Conservation (phyloP, 1,140 invertebrate genomes). For the Helicoverpa armigera region DNA sequence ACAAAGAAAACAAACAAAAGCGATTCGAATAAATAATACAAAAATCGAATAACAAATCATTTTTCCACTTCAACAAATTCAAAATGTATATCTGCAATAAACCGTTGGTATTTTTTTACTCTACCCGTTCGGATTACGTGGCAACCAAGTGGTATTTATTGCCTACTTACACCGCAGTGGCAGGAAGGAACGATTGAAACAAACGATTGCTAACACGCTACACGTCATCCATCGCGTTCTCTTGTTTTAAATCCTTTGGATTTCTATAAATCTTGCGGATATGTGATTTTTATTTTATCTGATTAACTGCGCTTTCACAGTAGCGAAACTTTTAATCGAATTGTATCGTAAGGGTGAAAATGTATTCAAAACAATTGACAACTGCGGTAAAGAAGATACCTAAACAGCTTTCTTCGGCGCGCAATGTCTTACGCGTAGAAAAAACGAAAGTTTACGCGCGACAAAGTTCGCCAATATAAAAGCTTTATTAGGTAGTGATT, state of each 20-base stretch:
- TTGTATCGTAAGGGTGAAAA: no score
- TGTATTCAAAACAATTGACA: no score
- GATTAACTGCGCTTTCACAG: no score
- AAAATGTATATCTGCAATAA: slow-evolving; percentile 40
- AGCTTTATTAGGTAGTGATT: no score
- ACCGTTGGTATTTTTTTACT: slow-evolving; percentile 30
- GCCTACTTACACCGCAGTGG: slow-evolving; percentile 34
- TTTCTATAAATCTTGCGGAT: not conserved
- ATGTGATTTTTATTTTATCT: no score
- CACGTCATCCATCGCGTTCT: slow-evolving; percentile 18
- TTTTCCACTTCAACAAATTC: slow-evolving; percentile 28
- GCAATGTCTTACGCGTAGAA: no score
- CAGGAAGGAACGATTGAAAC: slow-evolving; percentile 20
- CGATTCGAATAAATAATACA: not conserved
- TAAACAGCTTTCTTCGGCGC: no score
- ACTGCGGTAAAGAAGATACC: no score
- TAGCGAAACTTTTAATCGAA: no score
- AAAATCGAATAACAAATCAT: slow-evolving; percentile 31
- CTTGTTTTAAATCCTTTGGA: slow-evolving; percentile 12
- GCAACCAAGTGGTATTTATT: slow-evolving; percentile 32
- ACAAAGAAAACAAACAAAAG: slow-evolving; percentile 2
- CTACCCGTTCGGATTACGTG: slow-evolving; percentile 30
- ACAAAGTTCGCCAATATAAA: no score
- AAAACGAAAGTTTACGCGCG: no score
- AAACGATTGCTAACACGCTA: slow-evolving; percentile 36